Evolutionary conservation across 2,113 vertebrate species (phyloP).

Genomic region (Albula glossodonta): DNA sequence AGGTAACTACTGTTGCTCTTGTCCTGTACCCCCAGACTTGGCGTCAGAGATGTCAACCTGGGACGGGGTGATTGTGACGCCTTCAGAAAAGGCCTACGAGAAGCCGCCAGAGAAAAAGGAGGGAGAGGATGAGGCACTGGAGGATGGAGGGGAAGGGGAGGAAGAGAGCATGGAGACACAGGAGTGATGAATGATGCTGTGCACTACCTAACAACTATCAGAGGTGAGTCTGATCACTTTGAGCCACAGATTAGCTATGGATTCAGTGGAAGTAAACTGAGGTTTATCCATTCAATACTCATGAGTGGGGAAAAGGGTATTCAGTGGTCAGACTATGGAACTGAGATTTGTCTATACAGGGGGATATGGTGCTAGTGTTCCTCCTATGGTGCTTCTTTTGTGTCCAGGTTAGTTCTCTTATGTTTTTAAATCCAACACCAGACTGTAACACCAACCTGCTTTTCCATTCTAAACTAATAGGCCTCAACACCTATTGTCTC

Average conservation of each 20-base stretch:
- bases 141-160: slow-evolving; percentile 86
- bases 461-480: too few species aligned
- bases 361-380: too few species aligned
- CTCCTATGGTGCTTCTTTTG: too few species aligned
- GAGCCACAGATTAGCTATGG: neutral
- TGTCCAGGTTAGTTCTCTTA: too few species aligned
- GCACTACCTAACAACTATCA: neutral
- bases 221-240: neutral
- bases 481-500: too few species aligned
- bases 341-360: too few species aligned
- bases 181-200: slow-evolving; percentile 67
- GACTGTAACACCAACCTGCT: too few species aligned
- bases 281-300: too few species aligned
- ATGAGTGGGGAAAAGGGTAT: too few species aligned
- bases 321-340: too few species aligned
- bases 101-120: slow-evolving; percentile 96
- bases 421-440: too few species aligned
- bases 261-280: neutral
- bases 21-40: slow-evolving; percentile 70
- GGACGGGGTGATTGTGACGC: slow-evolving; percentile 95
- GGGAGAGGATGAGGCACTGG: slow-evolving; percentile 89
- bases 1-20: neutral
- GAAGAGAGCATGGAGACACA: slow-evolving; percentile 94
- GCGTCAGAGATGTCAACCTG: slow-evolving; percentile 94
- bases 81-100: slow-evolving; percentile 95